Evolutionary conservation across 1,140 invertebrate genomes (phyloP), one percentile per base, ranked within the genome.

Genomic region (Panulirus ornatus): DNA sequence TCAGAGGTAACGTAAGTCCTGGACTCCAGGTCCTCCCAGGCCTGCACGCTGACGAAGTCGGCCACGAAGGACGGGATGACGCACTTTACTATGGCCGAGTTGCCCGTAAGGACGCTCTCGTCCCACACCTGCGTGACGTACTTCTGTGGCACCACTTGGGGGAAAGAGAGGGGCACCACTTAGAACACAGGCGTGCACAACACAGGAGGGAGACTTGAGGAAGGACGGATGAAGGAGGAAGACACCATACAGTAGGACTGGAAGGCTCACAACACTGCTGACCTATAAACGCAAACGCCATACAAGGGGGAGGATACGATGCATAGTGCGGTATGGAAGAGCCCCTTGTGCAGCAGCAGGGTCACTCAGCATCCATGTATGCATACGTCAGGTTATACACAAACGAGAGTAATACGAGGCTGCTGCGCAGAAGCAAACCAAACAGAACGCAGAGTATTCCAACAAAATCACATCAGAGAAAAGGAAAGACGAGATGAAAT

Each of bases 61-160:
- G 97, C 97, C 73, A 98, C 97, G 94, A 97, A 99, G 58, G 97
- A 97, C 30, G 98, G 98, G 92, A 98, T 97, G 92, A 96, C 96
- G 94, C 98, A 99, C 94, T 97, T 98, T 93, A 99, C 94, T 87
- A 98, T 96, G 81, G 97, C 98, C 73, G 97, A 97, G 94, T 98
- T 98, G 96, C 94, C 94, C 22, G 93, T 91, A 73, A 94, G 93
- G 9, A 94, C 94, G 92, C 93, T 94, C 14, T 93, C 94, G 91
- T 94, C 94, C 87, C 93, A 93, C 34, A 94, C 94, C 84, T 93
- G 93, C 11, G 92, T 93, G 86, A 93, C 93, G 87, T 93, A 93
- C 66, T 84, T 63, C 82, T 93, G 92, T 30, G 88, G 71, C 19
- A 93, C 92, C 75, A 92, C 93, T 93, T 47, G 11, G 16, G 22